Conservation (phyloP, 2,113 vertebrate genomes). For the Trematocara nigrifrons region DNA sequence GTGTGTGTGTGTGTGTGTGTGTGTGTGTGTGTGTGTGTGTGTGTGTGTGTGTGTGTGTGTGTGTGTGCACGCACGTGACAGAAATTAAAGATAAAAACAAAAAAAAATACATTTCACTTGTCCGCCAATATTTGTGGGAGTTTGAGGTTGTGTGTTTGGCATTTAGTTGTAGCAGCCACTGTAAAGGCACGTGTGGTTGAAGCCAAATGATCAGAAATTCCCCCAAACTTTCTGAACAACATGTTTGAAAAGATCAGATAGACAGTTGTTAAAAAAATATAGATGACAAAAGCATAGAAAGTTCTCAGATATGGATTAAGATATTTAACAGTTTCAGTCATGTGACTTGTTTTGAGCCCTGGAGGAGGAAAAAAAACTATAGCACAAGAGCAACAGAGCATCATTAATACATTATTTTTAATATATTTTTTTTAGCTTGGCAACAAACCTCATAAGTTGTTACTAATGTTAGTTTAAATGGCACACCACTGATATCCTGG, state of each 20-base stretch:
- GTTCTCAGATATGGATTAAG: neutral
- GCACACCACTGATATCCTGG: neutral
- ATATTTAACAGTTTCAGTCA: neutral
- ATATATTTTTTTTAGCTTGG: neutral
- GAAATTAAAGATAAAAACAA: neutral
- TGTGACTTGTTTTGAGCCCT: neutral
- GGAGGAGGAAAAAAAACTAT: neutral
- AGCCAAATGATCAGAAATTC: neutral
- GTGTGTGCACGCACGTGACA: neutral
- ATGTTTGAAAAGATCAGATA: neutral
- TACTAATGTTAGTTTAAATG: neutral
- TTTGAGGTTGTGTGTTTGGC: neutral
- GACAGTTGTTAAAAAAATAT: rapidly evolving
- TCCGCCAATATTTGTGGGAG: neutral
- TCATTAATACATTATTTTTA: neutral
- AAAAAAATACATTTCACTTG: neutral
- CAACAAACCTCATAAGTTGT: neutral
- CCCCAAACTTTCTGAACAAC: neutral
- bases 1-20: too few species aligned
- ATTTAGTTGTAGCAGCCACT: neutral
- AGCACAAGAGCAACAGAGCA: neutral
- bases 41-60: too few species aligned
- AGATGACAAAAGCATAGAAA: neutral
- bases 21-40: too few species aligned
- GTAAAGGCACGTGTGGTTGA: neutral